phyloP scores from a whole-genome alignment of 1,140 invertebrate species.

The Platorchestia sp. region DNA sequence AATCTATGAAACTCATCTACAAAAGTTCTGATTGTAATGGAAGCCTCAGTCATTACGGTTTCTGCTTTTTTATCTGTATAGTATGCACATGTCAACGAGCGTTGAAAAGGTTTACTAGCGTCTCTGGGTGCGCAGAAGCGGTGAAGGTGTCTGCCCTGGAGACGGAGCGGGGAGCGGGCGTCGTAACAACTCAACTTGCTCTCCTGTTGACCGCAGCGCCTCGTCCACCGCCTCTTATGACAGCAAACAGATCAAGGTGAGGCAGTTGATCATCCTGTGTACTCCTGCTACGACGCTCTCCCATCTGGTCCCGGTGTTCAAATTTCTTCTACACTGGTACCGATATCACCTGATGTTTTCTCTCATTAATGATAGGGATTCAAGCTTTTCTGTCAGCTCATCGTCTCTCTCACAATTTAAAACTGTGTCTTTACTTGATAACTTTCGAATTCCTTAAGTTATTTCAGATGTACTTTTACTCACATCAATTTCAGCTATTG shows the following conservation, averaged over 20 bases:
- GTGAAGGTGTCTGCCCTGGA: background rate
- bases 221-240: background rate
- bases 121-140: background rate
- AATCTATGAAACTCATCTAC: background rate
- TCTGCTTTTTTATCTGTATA: background rate
- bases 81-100: background rate
- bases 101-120: background rate
- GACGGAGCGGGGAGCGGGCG: background rate
- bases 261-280: background rate
- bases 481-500: too few relatives aligned
- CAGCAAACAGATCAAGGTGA: conserved; percentile 35
- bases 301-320: background rate
- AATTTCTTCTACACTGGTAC: background rate
- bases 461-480: too few relatives aligned
- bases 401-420: background rate
- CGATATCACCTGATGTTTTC: background rate
- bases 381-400: background rate
- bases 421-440: background rate
- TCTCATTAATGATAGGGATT: background rate
- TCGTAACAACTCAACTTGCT: background rate
- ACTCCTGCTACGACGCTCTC: background rate
- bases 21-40: background rate
- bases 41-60: background rate
- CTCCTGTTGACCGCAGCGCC: background rate
- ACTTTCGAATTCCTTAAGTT: background rate